Base-by-base conservation (phyloP, 2,113 vertebrate genomes). In the Elgaria multicarinata region DNA sequence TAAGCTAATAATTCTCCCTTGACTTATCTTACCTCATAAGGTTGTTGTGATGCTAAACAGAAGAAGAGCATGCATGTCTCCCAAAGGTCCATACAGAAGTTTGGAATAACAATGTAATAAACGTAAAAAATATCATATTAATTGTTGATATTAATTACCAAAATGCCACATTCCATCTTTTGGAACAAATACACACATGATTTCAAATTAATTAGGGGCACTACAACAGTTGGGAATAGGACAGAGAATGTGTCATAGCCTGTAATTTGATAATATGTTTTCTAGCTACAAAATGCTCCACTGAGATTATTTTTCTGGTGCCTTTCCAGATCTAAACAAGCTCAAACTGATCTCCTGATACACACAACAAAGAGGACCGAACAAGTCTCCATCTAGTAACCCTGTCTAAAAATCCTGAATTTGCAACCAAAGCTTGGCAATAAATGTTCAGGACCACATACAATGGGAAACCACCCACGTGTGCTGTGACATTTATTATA, bases 401-500 rank as follows among this genome's bases (percentile, higher is more conserved):
- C 18, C 50, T 87, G 58, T 93, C 93, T 95, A 92, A 92, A 92
- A 95, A 89, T 80, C 83, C 85, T 95, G 88, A 87, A 84, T 96
- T 72, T 90, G 77, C 71, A 95, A 91, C 76, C 86, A 78, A 93
- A 95, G 94, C 90, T 96, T 96, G 94, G 95, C 94, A 96, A 95
- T 94, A 95, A 85, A 86, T 87, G 78, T 83, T 91, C 83, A 81
- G 90, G 94, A 95, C 90, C 88, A 95, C 94, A 96, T 95, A 88
- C 75, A 95, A 79, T 92, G 87, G 92, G 89, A 93, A 97, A 87
- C 92, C 94, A 96, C 96, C 94, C 94, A 96, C 90, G 4, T 95
- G 31, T 87, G 91, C 87, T 83, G 46, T 94, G 94, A 96, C 93
- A 96, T 97, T 97, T 97, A 96, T 94, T 95, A 89, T 91, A 91